Evolutionary conservation across 2,797 vertebrate species (phyloP), one percentile per base, ranked within the genome.

Genomic region (Pitangus sulphuratus): DNA sequence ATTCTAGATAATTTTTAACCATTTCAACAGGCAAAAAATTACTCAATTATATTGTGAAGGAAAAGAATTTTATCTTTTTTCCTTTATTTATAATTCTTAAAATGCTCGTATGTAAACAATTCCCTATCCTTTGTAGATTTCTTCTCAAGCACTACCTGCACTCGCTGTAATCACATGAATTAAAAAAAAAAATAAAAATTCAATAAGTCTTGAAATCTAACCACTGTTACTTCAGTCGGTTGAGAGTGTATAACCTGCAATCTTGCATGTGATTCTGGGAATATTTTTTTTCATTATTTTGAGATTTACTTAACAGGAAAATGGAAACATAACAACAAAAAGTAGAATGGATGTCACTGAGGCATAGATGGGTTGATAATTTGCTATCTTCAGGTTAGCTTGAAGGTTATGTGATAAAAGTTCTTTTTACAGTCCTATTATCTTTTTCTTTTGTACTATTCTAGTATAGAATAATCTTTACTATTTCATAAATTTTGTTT

Each of bases 291-390:
- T 75, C 62, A 96, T 90, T 97, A 53, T 96, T 97, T 96, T 96
- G 92, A 93, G 87, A 94, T 97, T 97, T 96, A 95, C 78, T 97
- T 97, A 97, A 97, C 86, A 84, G 97, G 88, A 96, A 98, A 97
- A 97, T 30, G 45, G 94, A 97, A 96, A 92, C 48, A 84, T 83
- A 70, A 62, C 71, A 95, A 95, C 62, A 95, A 92, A 91, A 92
- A 68, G 61, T 69, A 84, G 89, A 96, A 91, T 92, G 84, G 74
- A 96, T 84, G 50, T 93, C 95, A 96, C 26, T 96, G 95, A 97
- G 85, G 89, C 96, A 87, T 93, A 95, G 76, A 93, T 91, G 68
- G 94, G 15, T 44, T 87, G 87, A 97, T 96, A 97, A 98, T 93
- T 72, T 92, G 48, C 95, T 97, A 96, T 97, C 95, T 97, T 97